phyloP scores from a whole-genome alignment of 37 sponge, comb jelly and placozoan genomes.

The Sycon ciliatum region DNA sequence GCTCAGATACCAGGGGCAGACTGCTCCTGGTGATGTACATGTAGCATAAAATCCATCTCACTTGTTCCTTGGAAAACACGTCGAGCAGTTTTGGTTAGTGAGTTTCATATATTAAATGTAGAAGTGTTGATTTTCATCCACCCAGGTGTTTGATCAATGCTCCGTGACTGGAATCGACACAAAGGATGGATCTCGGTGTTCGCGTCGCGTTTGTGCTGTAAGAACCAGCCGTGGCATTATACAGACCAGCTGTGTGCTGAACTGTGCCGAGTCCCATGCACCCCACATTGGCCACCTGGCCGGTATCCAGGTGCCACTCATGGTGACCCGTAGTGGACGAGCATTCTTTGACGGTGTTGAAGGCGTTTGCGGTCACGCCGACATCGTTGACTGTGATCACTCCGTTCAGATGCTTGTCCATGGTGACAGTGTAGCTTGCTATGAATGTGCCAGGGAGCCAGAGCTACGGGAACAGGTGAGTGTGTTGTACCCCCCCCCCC shows the following conservation, averaged over 20 bases:
- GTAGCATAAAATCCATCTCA: too few species aligned
- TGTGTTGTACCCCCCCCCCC: too few species aligned
- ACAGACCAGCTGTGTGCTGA: conserved; percentile 56
- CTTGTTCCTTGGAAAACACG: too few species aligned
- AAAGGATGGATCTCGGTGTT: conserved; percentile 19
- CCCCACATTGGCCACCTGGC: too few species aligned
- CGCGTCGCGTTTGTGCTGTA: conserved; percentile 47
- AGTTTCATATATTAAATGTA: too few species aligned
- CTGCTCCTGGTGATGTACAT: too few species aligned
- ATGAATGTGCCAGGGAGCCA: conserved; percentile 12
- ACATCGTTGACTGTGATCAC: conserved; percentile 18
- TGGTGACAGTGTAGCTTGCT: conserved; percentile 14
- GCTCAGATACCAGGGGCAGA: too few species aligned
- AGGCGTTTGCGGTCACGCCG: conserved; percentile 22
- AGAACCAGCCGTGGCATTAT: conserved; percentile 47
- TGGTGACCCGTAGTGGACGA: too few species aligned
- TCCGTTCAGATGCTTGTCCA: conserved; percentile 21
- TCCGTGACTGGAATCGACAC: conserved; percentile 36
- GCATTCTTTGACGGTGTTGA: too few species aligned
- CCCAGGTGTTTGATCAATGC: conserved; percentile 37
- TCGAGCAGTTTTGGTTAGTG: too few species aligned
- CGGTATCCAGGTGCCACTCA: too few species aligned
- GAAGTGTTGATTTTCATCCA: too few species aligned
- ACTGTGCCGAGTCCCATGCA: conserved; percentile 41
- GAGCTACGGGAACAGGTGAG: conserved; percentile 14